A percentile compares a stretch with the other conserved stretches of the same genome.
Evolutionary conservation across 2,797 vertebrate genomes (phyloP).

Genomic region (Sebastes kiyomatsui): DNA sequence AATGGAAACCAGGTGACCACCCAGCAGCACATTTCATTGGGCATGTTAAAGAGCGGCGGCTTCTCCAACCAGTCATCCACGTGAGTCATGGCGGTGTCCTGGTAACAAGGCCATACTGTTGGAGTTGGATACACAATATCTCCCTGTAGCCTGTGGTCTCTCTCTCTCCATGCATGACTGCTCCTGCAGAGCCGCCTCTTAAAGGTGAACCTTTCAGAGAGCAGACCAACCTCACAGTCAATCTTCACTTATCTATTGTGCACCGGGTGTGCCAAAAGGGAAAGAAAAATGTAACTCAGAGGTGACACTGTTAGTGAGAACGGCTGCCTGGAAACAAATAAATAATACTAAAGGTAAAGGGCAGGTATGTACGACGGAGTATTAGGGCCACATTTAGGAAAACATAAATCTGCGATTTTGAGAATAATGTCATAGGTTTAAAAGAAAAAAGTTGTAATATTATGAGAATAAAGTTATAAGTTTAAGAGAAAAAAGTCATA

Average conservation of each 20-base stretch:
- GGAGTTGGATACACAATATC: slow-evolving; percentile 60
- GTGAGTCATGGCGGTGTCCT: slow-evolving; percentile 58
- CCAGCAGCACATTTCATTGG: slow-evolving; percentile 43
- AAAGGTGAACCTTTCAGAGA: slow-evolving; percentile 61
- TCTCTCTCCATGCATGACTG: slow-evolving; percentile 61
- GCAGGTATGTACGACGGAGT: too few species aligned
- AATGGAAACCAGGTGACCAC: slow-evolving; percentile 49
- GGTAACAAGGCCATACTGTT: slow-evolving; percentile 72
- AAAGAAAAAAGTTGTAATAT: too few species aligned
- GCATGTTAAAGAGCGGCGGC: slow-evolving; percentile 7
- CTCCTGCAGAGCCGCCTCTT: slow-evolving; percentile 47
- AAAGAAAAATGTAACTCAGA: slow-evolving; percentile 6
- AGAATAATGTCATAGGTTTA: too few species aligned
- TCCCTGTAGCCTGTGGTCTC: slow-evolving; percentile 59
- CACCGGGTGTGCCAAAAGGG: slow-evolving; percentile 2
- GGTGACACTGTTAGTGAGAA: neutral
- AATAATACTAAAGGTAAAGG: neutral
- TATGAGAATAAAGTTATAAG: too few species aligned
- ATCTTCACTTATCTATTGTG: slow-evolving; percentile 14
- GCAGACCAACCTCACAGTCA: slow-evolving; percentile 25
- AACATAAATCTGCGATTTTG: too few species aligned
- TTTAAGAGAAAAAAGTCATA: too few species aligned
- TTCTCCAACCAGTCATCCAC: slow-evolving; percentile 34
- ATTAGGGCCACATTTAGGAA: too few species aligned
- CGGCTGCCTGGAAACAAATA: neutral